These are phyloP conservation scores for Phoebastria nigripes DNA, from an alignment of 2,797 vertebrate species.

Conservation along the genomic window DNA sequence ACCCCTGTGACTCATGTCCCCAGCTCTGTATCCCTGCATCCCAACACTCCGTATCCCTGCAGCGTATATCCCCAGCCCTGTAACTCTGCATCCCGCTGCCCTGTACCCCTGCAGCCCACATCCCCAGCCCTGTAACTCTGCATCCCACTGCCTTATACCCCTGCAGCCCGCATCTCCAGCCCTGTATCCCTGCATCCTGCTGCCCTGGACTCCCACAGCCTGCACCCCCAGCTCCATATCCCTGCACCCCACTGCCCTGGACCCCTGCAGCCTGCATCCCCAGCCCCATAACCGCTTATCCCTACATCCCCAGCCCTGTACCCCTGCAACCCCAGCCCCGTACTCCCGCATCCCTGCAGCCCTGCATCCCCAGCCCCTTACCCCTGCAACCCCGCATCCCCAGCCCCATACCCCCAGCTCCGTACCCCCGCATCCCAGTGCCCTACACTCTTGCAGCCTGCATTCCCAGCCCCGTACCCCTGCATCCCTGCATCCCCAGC, in stretches of 20 bases:
- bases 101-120: fast-evolving
- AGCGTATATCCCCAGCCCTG: background rate
- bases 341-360: too few relatives aligned
- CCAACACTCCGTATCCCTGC: background rate
- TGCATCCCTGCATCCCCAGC: too few relatives aligned
- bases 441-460: too few relatives aligned
- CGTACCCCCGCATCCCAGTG: fast-evolving
- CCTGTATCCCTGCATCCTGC: background rate
- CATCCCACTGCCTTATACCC: background rate
- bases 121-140: background rate
- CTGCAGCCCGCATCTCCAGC: background rate
- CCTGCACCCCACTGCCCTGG: background rate
- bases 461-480: too few relatives aligned
- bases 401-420: background rate
- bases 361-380: too few relatives aligned
- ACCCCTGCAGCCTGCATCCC: background rate
- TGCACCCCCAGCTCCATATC: background rate
- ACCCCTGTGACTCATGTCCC: background rate
- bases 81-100: too few relatives aligned
- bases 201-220: background rate
- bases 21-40: background rate
- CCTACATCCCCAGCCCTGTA: background rate
- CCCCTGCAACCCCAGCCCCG: background rate
- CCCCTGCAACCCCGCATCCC: too few relatives aligned
- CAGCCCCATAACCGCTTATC: background rate